These are phyloP conservation scores for Myotis vivesi DNA, from an alignment of 2,797 vertebrate genomes.

Conservation along the genomic window DNA sequence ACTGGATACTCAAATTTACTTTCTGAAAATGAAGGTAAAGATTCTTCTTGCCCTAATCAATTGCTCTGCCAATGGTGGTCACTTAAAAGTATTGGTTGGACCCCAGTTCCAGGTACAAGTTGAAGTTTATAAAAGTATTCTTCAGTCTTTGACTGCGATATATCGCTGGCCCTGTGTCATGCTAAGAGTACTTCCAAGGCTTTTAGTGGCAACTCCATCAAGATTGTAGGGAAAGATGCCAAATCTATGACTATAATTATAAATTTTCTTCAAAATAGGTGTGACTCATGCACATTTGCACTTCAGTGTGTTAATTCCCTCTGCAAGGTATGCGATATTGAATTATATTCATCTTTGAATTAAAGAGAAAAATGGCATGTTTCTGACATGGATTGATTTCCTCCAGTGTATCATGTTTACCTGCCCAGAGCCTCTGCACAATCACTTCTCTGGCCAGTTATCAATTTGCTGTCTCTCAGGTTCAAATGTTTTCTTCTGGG, in stretches of 20 bases:
- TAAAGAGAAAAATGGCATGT: background rate
- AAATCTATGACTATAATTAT: background rate
- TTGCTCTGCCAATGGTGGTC: background rate
- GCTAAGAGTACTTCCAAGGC: background rate
- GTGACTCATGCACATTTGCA: background rate
- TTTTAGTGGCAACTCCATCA: background rate
- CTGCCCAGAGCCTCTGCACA: background rate
- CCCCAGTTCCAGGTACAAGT: background rate
- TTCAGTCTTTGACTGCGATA: background rate
- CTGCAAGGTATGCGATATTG: background rate
- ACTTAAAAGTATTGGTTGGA: background rate
- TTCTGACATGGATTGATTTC: background rate
- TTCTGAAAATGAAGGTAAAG: background rate
- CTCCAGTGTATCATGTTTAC: background rate
- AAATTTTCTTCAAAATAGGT: background rate
- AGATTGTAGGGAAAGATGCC: background rate
- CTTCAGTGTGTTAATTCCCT: background rate
- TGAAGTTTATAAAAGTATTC: rapidly evolving
- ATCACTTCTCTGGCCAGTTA: background rate
- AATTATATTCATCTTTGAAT: background rate
- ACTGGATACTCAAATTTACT: background rate
- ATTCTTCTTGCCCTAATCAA: background rate
- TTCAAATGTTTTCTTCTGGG: background rate
- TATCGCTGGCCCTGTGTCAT: too few species aligned
- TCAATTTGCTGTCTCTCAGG: background rate